Evolutionary conservation across 2,797 vertebrate species (phyloP), one percentile per base, ranked within the genome.

Genomic region (Peromyscus nudipes): DNA sequence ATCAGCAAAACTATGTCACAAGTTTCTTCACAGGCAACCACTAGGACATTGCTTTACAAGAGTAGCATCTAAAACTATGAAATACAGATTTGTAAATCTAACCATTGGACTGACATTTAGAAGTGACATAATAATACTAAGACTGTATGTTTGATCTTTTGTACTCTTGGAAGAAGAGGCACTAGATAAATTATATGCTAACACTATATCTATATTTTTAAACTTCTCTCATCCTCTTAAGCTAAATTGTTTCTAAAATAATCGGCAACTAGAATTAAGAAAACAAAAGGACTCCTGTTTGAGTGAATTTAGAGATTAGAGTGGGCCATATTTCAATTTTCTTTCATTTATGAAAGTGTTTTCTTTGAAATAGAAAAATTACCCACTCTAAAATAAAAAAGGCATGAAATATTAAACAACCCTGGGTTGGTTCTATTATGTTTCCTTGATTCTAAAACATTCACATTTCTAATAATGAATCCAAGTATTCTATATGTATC

Each of bases 281-380:
- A 94, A 96, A 55, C 31, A 11, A 96, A 96, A 91, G n/a, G 7
- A 60, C n/a, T 82, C 75, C 13, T 57, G 19, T 43, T 64, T 73
- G 25, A 85, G 83, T 52, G n/a, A 96, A 91, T 84, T 95, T 93
- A 75, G 73, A 94, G 43, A 95, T 43, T 19, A 69, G 6, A 34
- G 21, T 83, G 17, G 93, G 46, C 1, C 64, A 89, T 84, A 23
- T 86, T 97, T 91, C 43, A 75, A 76, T 76, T 91, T 97, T 62
- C 46, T 96, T 89, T 91, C 64, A 89, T 92, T 89, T 80, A 40
- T 1, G 65, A 76, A 77, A 91, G 29, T 4, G 82, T 55, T 95
- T 91, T 55, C 79, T 96, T 95, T 86, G 34, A 8, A 67, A 37
- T 62, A 80, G 49, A 55, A 86, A 95, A 96, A 60, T 75, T 60